phyloP scores from a whole-genome alignment of 1,140 invertebrate species.

The Anastrepha ludens region DNA sequence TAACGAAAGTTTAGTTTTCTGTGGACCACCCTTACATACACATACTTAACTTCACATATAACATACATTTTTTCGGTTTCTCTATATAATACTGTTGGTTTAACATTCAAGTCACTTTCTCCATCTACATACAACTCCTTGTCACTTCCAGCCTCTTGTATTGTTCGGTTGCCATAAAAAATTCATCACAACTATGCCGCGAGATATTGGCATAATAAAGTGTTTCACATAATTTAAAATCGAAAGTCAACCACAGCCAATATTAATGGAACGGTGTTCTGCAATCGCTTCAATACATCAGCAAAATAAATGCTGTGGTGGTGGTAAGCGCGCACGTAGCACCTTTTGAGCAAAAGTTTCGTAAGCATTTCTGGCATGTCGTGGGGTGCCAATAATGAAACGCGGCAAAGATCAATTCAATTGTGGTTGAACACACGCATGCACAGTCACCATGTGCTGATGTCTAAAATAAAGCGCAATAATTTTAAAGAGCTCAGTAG shows the following conservation, averaged over 20 bases:
- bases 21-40: too few relatives aligned
- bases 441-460: not conserved
- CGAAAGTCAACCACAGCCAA: not conserved
- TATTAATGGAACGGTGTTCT: not conserved
- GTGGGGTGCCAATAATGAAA: not conserved
- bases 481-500: too few relatives aligned
- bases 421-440: not conserved
- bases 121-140: not conserved
- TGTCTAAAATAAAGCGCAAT: too few relatives aligned
- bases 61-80: not conserved
- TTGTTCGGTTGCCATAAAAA: not conserved
- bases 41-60: too few relatives aligned
- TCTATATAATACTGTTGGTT: not conserved
- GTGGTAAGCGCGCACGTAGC: not conserved
- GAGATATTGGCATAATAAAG: slow-evolving; percentile 12
- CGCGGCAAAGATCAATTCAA: not conserved
- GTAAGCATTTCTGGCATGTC: not conserved
- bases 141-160: not conserved
- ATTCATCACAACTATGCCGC: slow-evolving; percentile 41
- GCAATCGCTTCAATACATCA: not conserved
- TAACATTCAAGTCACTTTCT: not conserved
- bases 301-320: not conserved
- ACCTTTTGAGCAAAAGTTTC: not conserved
- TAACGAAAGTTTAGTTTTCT: too few relatives aligned
- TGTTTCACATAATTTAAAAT: slow-evolving; percentile 32